These are phyloP conservation scores for Tragopan temminckii DNA, from an alignment of 2,797 vertebrate species.

Conservation along the genomic window DNA sequence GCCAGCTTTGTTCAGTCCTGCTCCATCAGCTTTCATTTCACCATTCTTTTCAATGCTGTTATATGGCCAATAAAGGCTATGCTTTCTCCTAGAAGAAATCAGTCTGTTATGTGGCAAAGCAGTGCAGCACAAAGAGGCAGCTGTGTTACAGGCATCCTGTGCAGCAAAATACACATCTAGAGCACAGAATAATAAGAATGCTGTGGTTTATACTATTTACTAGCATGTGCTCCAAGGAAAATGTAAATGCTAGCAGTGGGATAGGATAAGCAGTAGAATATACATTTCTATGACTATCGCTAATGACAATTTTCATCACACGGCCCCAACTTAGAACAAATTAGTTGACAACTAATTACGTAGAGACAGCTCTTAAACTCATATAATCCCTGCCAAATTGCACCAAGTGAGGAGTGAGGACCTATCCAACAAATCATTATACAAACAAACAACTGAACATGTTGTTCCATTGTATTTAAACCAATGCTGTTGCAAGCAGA, in stretches of 20 bases:
- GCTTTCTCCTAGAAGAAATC: background rate
- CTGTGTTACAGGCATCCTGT: background rate
- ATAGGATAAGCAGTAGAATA: background rate
- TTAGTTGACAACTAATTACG: slow-evolving; percentile 28
- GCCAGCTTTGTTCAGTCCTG: background rate
- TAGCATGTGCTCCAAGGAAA: background rate
- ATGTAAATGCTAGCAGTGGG: background rate
- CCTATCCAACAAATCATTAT: background rate
- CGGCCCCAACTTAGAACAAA: background rate
- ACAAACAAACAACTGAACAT: slow-evolving; percentile 50
- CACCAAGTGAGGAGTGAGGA: slow-evolving; percentile 7
- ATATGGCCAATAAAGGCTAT: rapidly evolving
- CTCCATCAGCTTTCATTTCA: background rate
- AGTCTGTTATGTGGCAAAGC: rapidly evolving
- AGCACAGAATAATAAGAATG: background rate
- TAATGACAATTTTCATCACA: background rate
- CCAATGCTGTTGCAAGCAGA: background rate
- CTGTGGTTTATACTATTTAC: background rate
- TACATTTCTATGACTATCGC: background rate
- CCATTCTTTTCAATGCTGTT: background rate
- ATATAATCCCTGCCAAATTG: slow-evolving; percentile 29
- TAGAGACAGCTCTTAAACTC: background rate
- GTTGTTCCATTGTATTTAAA: background rate
- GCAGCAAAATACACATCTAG: background rate
- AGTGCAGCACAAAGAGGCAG: background rate